These are phyloP conservation scores for Halichondria panicea DNA, from an alignment of 37 sponge, comb jelly and placozoan species.

Conservation along the genomic window DNA sequence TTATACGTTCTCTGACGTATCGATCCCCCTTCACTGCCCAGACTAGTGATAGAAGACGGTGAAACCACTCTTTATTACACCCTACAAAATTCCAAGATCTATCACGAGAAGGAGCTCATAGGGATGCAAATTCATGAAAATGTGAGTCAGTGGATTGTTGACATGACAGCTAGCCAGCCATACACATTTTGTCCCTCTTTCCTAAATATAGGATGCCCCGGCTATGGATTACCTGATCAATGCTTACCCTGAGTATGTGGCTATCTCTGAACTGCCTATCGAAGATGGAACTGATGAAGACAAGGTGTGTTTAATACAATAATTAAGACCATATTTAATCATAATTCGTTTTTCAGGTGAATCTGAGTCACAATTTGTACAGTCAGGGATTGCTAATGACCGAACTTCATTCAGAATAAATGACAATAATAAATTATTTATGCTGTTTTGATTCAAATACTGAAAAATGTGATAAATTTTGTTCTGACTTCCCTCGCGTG, in stretches of 20 bases:
- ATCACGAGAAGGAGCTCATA: slow-evolving; percentile 58
- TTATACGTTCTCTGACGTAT: neutral
- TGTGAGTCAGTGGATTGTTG: slow-evolving; percentile 20
- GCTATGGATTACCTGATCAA: slow-evolving; percentile 44
- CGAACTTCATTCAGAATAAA: neutral
- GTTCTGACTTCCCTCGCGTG: no score
- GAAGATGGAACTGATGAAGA: slow-evolving; percentile 18
- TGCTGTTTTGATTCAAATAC: neutral
- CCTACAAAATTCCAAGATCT: slow-evolving; percentile 75
- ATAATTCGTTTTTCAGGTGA: slow-evolving; percentile 25
- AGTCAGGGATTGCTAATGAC: slow-evolving; percentile 23
- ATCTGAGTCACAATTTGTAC: slow-evolving; percentile 26
- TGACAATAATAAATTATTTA: slow-evolving; percentile 4
- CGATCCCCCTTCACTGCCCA: neutral
- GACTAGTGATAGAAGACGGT: slow-evolving; percentile 51
- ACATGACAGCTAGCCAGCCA: neutral
- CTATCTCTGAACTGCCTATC: slow-evolving; percentile 28
- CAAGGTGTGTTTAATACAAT: slow-evolving; percentile 23
- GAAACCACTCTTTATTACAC: slow-evolving; percentile 36
- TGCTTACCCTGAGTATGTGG: slow-evolving; percentile 39
- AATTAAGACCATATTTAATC: neutral
- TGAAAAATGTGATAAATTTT: no score
- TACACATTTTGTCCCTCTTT: neutral
- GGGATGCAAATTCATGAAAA: slow-evolving; percentile 29
- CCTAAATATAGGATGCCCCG: slow-evolving; percentile 39